Base-by-base conservation (phyloP, 1,140 invertebrate genomes). In the Drosophila saltans region DNA sequence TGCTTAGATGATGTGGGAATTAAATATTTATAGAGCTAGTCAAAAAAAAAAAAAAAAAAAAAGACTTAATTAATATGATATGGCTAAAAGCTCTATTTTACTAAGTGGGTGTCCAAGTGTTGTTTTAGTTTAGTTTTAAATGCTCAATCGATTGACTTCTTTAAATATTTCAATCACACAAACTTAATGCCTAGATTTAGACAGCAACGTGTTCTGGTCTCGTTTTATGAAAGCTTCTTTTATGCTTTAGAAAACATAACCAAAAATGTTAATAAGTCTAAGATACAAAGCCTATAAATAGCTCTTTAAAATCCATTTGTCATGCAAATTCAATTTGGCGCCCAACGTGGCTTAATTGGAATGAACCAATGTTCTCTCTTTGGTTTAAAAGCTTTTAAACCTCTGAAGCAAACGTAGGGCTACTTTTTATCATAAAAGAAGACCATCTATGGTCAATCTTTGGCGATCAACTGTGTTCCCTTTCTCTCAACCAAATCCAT, bases 1-100 rank as follows among this genome's bases (percentile, higher is more conserved):
- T 48, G 21, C 21, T 41, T 78, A 67, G 56, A 71, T 77, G 55
- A 61, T 45, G 76, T 69, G 61, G 80, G 56, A 82, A 80, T 63
- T 80, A 66, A 65, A 67, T 82, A 83, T 62, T 75, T 75, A 74
- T 74, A 59, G 40, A 64, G 52, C 58, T 16, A 21, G 71, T 74
- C 72, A 36, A 70, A 16, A 16, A 16, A 16, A 16, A 16, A 16
- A 16, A 16, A 16, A 16, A 16, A 16, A 16, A 16, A 16, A 16
- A 66, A 64, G 52, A 66, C 66, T 36, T 69, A 70, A 67, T 65
- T 67, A 66, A 62, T 39, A 61, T 41, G 62, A 71, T 55, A 39
- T 16, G 16, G 43, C 39, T 58, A 71, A 67, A 57, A 56, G 55
- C 9, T 39, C 41, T 10, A 59, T 26, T 52, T 10, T 21, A 9